These are phyloP conservation scores for Gymnocheta viridis DNA, from an alignment of 2,888 invertebrate species.

Conservation along the genomic window DNA sequence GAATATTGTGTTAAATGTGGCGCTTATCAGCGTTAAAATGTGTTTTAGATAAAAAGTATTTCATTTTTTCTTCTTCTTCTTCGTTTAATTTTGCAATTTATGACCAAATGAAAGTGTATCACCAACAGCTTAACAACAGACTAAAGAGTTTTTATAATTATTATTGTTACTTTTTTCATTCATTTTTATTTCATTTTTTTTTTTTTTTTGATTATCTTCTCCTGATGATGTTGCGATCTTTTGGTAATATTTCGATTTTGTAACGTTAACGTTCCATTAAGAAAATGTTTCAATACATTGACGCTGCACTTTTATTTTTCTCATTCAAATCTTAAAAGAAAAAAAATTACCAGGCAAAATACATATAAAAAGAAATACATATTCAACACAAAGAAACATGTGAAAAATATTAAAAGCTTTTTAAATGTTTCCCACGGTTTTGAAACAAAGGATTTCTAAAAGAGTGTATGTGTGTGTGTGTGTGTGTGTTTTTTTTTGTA, in stretches of 20 bases:
- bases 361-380: background rate
- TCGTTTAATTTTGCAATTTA: slow-evolving; percentile 60
- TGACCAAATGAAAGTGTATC: slow-evolving; percentile 69
- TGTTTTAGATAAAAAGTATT: slow-evolving; percentile 70
- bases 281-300: slow-evolving; percentile 49
- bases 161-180: slow-evolving; percentile 30
- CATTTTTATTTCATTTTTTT: background rate
- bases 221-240: slow-evolving; percentile 41
- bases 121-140: slow-evolving; percentile 39
- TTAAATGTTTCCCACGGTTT: slow-evolving; percentile 65
- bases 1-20: slow-evolving; percentile 68
- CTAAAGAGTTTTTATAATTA: slow-evolving; percentile 55
- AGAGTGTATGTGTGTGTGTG: background rate
- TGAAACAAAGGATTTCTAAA: slow-evolving; percentile 56
- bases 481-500: background rate
- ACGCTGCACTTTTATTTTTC: slow-evolving; percentile 54
- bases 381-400: slow-evolving; percentile 34
- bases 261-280: slow-evolving; percentile 63
- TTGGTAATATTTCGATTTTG: slow-evolving; percentile 52
- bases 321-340: slow-evolving; percentile 20
- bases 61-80: slow-evolving; percentile 22
- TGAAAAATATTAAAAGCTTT: slow-evolving; percentile 67
- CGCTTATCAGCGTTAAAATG: slow-evolving; percentile 71
- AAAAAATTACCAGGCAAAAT: slow-evolving; percentile 6
- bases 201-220: slow-evolving; percentile 11